phyloP scores from a whole-genome alignment of 1,140 invertebrate genomes.

The Drosophila oshimai region DNA sequence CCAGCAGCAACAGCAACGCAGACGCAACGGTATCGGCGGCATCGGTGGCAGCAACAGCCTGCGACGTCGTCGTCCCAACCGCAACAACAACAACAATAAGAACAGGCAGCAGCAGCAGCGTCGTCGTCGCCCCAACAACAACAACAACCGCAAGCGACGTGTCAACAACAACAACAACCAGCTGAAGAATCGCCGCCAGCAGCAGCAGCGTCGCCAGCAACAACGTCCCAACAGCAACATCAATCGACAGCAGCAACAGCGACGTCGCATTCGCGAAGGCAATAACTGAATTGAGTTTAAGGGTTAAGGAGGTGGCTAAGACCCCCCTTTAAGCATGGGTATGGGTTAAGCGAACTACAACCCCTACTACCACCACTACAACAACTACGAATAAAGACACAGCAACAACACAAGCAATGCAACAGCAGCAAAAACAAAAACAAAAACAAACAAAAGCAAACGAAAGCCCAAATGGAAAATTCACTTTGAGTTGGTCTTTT shows the following conservation, averaged over 20 bases:
- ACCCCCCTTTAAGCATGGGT: no score
- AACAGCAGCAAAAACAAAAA: no score
- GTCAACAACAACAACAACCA: conserved; percentile 26
- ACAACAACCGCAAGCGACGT: conserved; percentile 21
- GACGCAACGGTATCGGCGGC: conserved; percentile 22
- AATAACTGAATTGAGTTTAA: conserved; percentile 21
- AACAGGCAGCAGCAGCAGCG: conserved; percentile 45
- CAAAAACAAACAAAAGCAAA: conserved; percentile 1
- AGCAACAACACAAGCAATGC: no score
- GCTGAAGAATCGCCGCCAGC: conserved; percentile 21
- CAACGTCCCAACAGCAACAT: conserved; percentile 31
- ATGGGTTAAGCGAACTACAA: background rate
- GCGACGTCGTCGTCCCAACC: conserved; percentile 28
- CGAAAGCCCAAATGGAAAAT: conserved; percentile 32
- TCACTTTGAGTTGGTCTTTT: conserved; percentile 19
- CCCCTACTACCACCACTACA: background rate
- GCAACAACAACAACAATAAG: conserved; percentile 32
- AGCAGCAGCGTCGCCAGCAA: conserved; percentile 41
- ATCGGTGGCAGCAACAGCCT: conserved; percentile 15
- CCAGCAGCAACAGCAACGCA: conserved; percentile 25
- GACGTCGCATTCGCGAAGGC: conserved; percentile 16
- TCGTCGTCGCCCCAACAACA: conserved; percentile 43
- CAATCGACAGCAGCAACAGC: conserved; percentile 23
- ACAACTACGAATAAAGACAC: background rate
- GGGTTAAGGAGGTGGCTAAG: no score